These are phyloP conservation scores for Centroberyx gerrardi DNA, from an alignment of 2,797 vertebrate species.

Conservation along the genomic window DNA sequence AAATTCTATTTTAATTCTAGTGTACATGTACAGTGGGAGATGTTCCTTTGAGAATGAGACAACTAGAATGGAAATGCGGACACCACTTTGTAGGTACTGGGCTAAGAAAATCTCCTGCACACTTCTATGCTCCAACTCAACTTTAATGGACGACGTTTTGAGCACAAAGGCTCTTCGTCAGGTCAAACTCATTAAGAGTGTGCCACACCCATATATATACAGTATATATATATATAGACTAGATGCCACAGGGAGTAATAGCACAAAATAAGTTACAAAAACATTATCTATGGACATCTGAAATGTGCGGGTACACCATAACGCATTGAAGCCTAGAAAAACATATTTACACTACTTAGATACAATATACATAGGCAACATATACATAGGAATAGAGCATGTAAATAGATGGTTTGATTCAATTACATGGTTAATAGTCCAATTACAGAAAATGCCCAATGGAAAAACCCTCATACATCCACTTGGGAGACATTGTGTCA, in stretches of 20 bases:
- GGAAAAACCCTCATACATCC: too few species aligned
- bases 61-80: not conserved
- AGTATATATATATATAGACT: too few species aligned
- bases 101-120: not conserved
- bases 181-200: constrained; percentile 45
- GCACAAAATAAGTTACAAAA: not conserved
- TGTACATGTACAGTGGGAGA: not conserved
- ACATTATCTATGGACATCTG: not conserved
- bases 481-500: not conserved
- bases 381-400: not conserved
- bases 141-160: constrained; percentile 11
- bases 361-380: too few species aligned
- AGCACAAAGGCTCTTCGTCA: constrained; percentile 9
- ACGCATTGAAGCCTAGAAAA: not conserved
- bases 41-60: not conserved
- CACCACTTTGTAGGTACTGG: too few species aligned
- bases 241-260: not conserved
- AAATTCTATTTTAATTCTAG: constrained; percentile 1
- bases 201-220: constrained; percentile 35
- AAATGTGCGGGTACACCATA: not conserved
- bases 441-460: too few species aligned
- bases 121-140: not conserved
- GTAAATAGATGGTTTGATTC: not conserved
- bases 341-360: too few species aligned
- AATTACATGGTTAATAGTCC: too few species aligned